phyloP scores from a whole-genome alignment of 2,888 invertebrate species.

The Thera britannica region DNA sequence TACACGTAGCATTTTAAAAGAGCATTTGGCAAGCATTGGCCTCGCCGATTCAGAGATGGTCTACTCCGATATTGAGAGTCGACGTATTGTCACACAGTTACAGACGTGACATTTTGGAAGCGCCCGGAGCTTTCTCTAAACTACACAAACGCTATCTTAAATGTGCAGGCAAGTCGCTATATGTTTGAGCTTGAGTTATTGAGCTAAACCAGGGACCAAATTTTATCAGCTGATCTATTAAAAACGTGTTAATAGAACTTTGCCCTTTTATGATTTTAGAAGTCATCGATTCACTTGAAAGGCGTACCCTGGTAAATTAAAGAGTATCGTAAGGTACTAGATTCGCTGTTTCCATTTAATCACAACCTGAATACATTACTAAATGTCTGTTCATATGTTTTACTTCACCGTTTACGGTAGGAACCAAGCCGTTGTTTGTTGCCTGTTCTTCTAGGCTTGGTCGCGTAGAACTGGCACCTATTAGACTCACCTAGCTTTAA shows the following conservation, averaged over 20 bases:
- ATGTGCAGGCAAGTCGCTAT: neutral
- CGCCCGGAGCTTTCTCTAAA: slow-evolving; percentile 60
- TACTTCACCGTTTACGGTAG: too few relatives aligned
- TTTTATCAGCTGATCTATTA: neutral
- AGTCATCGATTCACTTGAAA: too few relatives aligned
- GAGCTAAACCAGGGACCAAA: neutral
- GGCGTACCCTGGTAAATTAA: too few relatives aligned
- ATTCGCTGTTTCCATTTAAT: neutral
- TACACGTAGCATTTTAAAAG: slow-evolving; percentile 38
- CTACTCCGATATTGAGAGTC: slow-evolving; percentile 45
- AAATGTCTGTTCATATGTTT: neutral
- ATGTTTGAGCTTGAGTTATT: neutral
- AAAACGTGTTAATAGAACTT: neutral
- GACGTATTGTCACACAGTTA: slow-evolving; percentile 54
- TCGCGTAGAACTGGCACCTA: too few relatives aligned
- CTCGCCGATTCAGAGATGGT: slow-evolving; percentile 41
- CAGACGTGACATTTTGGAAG: slow-evolving; percentile 63
- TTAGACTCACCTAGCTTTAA: too few relatives aligned
- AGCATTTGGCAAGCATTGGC: slow-evolving; percentile 42
- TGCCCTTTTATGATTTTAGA: neutral
- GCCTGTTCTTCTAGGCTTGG: too few relatives aligned
- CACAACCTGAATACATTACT: neutral
- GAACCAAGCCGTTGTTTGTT: too few relatives aligned
- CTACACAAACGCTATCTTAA: neutral
- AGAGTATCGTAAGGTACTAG: too few relatives aligned